Percentiles rank a stretch among this genome's conserved stretches.
Conservation (phyloP, 53 echinoderm and acorn worm species). For the Luidia sarsii region DNA sequence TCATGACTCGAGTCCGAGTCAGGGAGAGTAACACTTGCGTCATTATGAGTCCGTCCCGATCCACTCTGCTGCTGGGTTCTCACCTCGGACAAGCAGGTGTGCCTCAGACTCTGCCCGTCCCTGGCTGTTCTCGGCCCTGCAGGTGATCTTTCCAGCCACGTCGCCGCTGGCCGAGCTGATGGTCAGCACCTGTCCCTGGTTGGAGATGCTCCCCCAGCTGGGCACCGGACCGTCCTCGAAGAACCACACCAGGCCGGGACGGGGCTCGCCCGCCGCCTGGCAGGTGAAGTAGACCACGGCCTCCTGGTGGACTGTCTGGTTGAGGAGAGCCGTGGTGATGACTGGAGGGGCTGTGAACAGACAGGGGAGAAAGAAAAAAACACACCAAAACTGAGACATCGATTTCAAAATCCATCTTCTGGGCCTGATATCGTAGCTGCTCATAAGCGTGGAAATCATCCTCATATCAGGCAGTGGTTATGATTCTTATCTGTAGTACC, state of each 20-base stretch:
- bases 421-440: too few relatives aligned
- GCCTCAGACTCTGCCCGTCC: conserved; percentile 64
- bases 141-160: conserved; percentile 67
- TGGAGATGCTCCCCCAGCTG: conserved; percentile 70
- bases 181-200: conserved; percentile 66
- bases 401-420: too few relatives aligned
- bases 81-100: conserved; percentile 76
- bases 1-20: too few relatives aligned
- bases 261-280: conserved; percentile 74
- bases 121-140: conserved; percentile 72
- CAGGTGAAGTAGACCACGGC: conserved; percentile 80
- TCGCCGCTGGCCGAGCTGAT: conserved; percentile 56
- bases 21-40: too few relatives aligned
- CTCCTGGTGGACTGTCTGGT: conserved; percentile 81
- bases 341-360: conserved; percentile 69
- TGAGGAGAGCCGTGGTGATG: conserved; percentile 60
- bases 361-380: too few relatives aligned
- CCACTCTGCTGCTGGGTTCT: background rate
- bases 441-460: too few relatives aligned
- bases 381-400: background rate
- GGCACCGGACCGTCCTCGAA: conserved; percentile 81
- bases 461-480: too few relatives aligned
- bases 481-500: too few relatives aligned
- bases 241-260: conserved; percentile 72
- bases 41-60: too few relatives aligned